These are phyloP conservation scores for Sitodiplosis mosellana DNA, from an alignment of 1,140 invertebrate species.

Conservation along the genomic window DNA sequence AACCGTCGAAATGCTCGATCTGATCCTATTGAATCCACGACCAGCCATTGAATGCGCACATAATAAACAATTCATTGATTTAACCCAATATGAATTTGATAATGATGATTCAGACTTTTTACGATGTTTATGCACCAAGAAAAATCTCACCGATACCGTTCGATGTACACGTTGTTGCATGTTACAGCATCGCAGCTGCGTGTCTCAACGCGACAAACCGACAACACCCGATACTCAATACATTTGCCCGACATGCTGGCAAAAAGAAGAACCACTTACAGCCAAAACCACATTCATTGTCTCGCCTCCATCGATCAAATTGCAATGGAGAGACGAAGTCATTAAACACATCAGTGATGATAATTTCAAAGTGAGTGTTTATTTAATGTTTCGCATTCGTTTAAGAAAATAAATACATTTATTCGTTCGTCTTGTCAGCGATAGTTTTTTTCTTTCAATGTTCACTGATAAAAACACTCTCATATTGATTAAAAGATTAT, in stretches of 20 bases:
- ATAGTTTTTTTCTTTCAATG: too few relatives aligned
- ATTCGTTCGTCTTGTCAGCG: too few relatives aligned
- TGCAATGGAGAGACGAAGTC: conserved; percentile 63
- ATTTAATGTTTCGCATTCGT: too few relatives aligned
- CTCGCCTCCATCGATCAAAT: conserved; percentile 43
- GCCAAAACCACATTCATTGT: conserved; percentile 53
- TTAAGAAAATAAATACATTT: too few relatives aligned
- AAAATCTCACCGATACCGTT: not conserved
- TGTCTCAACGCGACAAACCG: conserved; percentile 1
- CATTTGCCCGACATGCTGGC: conserved; percentile 20
- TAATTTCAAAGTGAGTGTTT: conserved; percentile 21
- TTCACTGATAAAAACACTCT: too few relatives aligned
- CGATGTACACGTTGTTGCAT: conserved; percentile 11
- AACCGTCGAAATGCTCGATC: conserved; percentile 57
- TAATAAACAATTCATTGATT: not conserved
- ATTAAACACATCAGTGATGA: conserved; percentile 37
- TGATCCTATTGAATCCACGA: conserved; percentile 40
- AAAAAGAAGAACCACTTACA: conserved; percentile 20
- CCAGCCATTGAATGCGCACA: not conserved
- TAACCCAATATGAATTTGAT: not conserved
- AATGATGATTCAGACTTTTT: not conserved
- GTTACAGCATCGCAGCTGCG: conserved; percentile 15
- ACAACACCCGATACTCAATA: conserved; percentile 5
- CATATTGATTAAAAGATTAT: not conserved
- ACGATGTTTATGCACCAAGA: conserved; percentile 12